Conservation (phyloP, 2,888 invertebrate species). For the Eurytoma adleriae region DNA sequence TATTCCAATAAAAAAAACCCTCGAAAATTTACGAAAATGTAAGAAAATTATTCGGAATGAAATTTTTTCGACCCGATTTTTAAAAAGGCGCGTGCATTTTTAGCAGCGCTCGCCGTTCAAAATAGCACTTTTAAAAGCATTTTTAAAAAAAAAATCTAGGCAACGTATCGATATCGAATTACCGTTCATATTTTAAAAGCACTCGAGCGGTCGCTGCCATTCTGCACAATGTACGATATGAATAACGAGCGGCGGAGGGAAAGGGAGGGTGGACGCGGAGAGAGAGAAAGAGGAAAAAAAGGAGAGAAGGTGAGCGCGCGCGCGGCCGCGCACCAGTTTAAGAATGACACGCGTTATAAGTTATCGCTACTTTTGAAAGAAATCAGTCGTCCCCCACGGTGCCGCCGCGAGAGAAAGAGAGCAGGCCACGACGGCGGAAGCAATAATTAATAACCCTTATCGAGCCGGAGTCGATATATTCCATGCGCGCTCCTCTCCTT, state of each 20-base stretch:
- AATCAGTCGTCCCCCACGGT: conserved; percentile 46
- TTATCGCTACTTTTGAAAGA: conserved; percentile 56
- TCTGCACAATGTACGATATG: conserved; percentile 36
- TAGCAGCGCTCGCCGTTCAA: neutral
- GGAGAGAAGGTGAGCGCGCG: neutral
- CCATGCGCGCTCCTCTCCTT: conserved; percentile 37
- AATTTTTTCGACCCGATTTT: no score
- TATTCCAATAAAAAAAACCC: no score
- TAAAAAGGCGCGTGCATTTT: no score
- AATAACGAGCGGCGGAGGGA: conserved; percentile 43
- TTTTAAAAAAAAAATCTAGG: conserved; percentile 5
- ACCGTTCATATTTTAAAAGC: conserved; percentile 49
- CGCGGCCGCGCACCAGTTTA: conserved; percentile 13
- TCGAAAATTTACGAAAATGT: no score
- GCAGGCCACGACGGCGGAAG: conserved; percentile 27
- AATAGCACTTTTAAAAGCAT: conserved; percentile 8
- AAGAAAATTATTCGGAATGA: no score
- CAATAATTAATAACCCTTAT: conserved; percentile 57
- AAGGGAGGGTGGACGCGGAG: neutral
- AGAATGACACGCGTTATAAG: conserved; percentile 49
- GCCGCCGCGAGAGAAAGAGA: conserved; percentile 11
- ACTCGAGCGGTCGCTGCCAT: conserved; percentile 42
- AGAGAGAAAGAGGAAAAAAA: conserved; percentile 9
- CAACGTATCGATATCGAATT: conserved; percentile 47
- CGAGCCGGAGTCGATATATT: conserved; percentile 48